phyloP scores from a whole-genome alignment of 2,797 vertebrate species.

The Argyrosomus regius region DNA sequence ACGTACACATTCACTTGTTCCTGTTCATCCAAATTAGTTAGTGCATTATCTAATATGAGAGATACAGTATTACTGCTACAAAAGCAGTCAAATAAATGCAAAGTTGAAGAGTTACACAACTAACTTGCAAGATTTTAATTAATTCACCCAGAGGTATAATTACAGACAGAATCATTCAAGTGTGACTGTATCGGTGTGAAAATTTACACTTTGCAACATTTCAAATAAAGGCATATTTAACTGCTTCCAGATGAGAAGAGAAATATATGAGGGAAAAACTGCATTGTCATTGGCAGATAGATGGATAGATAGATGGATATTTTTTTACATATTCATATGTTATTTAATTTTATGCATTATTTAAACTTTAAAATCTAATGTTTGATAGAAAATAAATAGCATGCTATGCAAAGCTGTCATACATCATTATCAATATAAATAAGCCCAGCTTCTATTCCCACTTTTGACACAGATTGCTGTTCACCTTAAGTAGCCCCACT shows the following conservation, averaged over 20 bases:
- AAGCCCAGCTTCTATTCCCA: slow-evolving; percentile 24
- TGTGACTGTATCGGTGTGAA: slow-evolving; percentile 53
- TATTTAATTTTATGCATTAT: slow-evolving; percentile 8
- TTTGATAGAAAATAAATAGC: slow-evolving; percentile 23
- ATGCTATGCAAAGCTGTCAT: slow-evolving; percentile 13
- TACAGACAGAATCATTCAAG: slow-evolving; percentile 30
- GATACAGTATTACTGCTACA: background rate
- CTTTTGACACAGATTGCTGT: slow-evolving; percentile 70
- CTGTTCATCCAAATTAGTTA: slow-evolving; percentile 14
- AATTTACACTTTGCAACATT: slow-evolving; percentile 29
- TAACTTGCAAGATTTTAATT: slow-evolving; percentile 42
- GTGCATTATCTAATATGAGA: slow-evolving; percentile 5
- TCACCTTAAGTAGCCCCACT: slow-evolving; percentile 66
- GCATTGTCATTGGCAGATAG: background rate
- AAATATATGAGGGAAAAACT: background rate
- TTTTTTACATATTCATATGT: slow-evolving; percentile 9
- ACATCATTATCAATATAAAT: slow-evolving; percentile 34
- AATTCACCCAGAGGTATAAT: slow-evolving; percentile 37
- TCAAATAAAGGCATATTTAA: slow-evolving; percentile 24
- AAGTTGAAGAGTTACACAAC: slow-evolving; percentile 36
- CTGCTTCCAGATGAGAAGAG: slow-evolving; percentile 13
- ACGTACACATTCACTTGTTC: background rate
- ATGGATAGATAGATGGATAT: background rate
- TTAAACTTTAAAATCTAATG: background rate
- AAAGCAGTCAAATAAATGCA: slow-evolving; percentile 17